Evolutionary conservation across 2,113 vertebrate species (phyloP), one percentile per base, ranked within the genome.

Genomic region (Hydropotes inermis): DNA sequence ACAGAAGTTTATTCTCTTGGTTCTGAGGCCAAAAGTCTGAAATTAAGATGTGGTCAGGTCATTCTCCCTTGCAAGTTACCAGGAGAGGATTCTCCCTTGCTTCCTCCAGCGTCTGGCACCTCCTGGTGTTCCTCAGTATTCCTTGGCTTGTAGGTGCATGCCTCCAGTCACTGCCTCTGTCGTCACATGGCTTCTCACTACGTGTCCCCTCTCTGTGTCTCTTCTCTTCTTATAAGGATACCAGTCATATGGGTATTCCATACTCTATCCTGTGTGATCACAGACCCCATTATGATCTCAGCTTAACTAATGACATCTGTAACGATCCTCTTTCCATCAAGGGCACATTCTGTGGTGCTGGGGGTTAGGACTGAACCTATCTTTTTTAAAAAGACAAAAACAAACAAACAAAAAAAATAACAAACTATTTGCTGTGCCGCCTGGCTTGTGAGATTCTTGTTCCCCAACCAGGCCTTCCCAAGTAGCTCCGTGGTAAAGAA

Each of bases 201-300:
- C 45, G 55, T 57, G 36, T 36, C 89, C 60, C 3, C 4, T 58
- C 27, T 79, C n/a, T 8, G 10, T 76, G 55, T 15, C 16, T 16
- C 25, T n/a, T 16, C 45, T n/a, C 47, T 14, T 61, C 74, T 30
- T 36, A 3, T 19, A n/a, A 43, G 79, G 90, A 36, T 17, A 6
- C 21, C 0, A 3, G 84, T 52, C 27, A 3, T 16, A 1, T 4
- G 33, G 6, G 16, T 17, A 15, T 19, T 21, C 50, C 10, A 2
- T 9, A 13, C 6, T 16, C 52, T 9, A 3, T 19, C 7, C 52
- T 39, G 3, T 57, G 3, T 43, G 95, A 36, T 21, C 54, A 10
- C 43, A 52, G 15, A 61, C 54, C 6, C 60, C 19, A 3, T 28
- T 10, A 1, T 47, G n/a, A 45, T n/a, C 43, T 36, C n/a, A 54